These are phyloP conservation scores for Anastrepha ludens DNA, from an alignment of 1,140 invertebrate species.

Conservation along the genomic window DNA sequence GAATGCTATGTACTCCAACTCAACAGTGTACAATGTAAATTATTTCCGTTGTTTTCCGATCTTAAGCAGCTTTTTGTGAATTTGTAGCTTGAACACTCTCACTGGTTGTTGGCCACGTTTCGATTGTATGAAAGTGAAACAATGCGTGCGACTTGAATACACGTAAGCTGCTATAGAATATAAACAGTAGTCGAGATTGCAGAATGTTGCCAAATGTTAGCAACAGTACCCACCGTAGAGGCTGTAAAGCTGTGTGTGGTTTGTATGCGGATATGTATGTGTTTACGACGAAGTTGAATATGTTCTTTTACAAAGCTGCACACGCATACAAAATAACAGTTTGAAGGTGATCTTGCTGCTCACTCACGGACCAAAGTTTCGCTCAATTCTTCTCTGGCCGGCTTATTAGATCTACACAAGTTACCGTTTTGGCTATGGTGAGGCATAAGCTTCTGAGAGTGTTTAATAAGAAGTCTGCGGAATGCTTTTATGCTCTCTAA, in stretches of 20 bases:
- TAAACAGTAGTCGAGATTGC: background rate
- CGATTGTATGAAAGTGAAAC: conserved; percentile 9
- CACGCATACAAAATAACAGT: no score
- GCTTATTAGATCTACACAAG: background rate
- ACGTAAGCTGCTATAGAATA: background rate
- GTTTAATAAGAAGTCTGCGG: background rate
- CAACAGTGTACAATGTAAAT: background rate
- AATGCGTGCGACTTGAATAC: background rate
- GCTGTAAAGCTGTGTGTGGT: background rate
- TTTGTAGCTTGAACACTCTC: background rate
- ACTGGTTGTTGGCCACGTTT: conserved; percentile 25
- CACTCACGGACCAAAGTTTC: background rate
- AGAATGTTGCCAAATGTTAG: background rate
- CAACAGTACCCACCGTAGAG: background rate
- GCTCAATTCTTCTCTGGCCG: background rate
- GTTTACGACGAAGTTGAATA: no score
- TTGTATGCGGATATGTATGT: background rate
- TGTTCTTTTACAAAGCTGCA: no score
- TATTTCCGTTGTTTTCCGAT: background rate
- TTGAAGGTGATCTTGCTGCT: background rate
- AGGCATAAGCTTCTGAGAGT: background rate
- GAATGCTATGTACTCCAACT: background rate
- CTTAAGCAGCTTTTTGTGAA: no score
- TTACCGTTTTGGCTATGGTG: background rate
- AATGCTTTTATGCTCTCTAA: no score